Base-by-base conservation (phyloP, 2,888 invertebrate species). In the Pyralis farinalis region DNA sequence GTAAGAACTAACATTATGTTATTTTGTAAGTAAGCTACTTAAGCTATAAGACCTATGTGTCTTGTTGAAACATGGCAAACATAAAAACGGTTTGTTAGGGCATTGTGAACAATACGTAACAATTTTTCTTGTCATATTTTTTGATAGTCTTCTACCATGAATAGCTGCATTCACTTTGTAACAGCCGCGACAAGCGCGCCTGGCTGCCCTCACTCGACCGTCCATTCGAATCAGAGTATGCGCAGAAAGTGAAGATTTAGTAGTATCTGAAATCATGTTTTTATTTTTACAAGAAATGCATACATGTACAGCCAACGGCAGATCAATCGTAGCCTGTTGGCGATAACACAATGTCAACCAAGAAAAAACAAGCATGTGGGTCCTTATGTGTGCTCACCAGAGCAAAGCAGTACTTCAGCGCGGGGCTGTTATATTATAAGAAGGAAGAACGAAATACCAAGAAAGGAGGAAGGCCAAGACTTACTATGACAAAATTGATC, bases 131-230 rank as follows among this genome's bases (percentile, higher is more conserved):
- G 58, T 49, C 12, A 53, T 43, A 30, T 53, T 65, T 34, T 57
- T 55, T 0, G 59, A 55, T 21, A 27, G 40, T 1, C 49, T 50
- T 6, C 51, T 48, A n/a, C 59, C 61, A 32, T 46, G 55, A 16
- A 58, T 47, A 2, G 51, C 45, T 1, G 47, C 42, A 43, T 55
- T 55, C 28, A 48, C 39, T 22, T 53, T 58, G 34, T 58, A 56
- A 40, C 68, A 68, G 9, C 44, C 55, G 1, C 40, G 47, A 41
- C 64, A 67, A 0, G 54, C 51, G 0, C 55, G 52, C 2, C 56
- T 42, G 0, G 57, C 47, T 5, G 46, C 39, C 16, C 34, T 44
- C 1, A 38, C 37, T 4, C 42, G 35, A 5, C 58, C 57, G 3
- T 58, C 42, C n/a, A 41, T 46, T 22, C 46, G 48, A 3, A 51